phyloP scores from a whole-genome alignment of 2,888 invertebrate species.

The Lasioglossum morio region DNA sequence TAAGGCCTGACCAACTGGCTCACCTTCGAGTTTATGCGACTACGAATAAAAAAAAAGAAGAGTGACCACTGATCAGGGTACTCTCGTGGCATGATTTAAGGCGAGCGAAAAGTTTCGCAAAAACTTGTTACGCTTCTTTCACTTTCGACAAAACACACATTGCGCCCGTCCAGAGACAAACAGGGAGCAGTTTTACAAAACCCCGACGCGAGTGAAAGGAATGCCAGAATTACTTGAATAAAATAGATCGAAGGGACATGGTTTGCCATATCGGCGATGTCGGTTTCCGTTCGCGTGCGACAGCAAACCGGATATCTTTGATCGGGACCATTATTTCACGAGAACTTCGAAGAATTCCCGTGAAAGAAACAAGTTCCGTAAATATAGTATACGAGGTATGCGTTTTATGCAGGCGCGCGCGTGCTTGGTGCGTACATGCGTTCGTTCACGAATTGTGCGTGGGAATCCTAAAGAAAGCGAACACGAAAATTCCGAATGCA shows the following conservation, averaged over 20 bases:
- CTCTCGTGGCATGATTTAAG: constrained; percentile 37
- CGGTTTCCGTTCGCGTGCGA: constrained; percentile 20
- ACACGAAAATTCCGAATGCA: not conserved
- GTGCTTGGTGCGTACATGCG: constrained; percentile 52
- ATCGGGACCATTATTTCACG: constrained; percentile 25
- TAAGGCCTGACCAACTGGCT: constrained; percentile 64
- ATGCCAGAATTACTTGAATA: constrained; percentile 9
- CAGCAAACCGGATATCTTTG: constrained; percentile 42
- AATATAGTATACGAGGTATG: constrained; percentile 52
- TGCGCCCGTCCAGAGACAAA: constrained; percentile 6
- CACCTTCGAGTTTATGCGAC: constrained; percentile 57
- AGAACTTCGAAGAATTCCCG: constrained; percentile 30
- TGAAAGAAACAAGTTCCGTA: constrained; percentile 46
- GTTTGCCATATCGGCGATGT: constrained; percentile 12
- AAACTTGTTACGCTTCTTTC: constrained; percentile 56
- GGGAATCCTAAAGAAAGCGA: constrained; percentile 46
- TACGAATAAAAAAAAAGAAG: constrained; percentile 47
- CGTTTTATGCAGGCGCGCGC: constrained; percentile 57
- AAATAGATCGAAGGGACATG: constrained; percentile 39
- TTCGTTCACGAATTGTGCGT: constrained; percentile 54
- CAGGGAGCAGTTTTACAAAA: constrained; percentile 32
- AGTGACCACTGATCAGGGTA: constrained; percentile 17
- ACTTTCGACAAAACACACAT: constrained; percentile 45
- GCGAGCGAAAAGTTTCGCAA: constrained; percentile 33
- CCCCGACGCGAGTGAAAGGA: constrained; percentile 34